These are phyloP conservation scores for Brachynemurus nebulosus DNA, from an alignment of 2,888 invertebrate species.

Conservation along the genomic window DNA sequence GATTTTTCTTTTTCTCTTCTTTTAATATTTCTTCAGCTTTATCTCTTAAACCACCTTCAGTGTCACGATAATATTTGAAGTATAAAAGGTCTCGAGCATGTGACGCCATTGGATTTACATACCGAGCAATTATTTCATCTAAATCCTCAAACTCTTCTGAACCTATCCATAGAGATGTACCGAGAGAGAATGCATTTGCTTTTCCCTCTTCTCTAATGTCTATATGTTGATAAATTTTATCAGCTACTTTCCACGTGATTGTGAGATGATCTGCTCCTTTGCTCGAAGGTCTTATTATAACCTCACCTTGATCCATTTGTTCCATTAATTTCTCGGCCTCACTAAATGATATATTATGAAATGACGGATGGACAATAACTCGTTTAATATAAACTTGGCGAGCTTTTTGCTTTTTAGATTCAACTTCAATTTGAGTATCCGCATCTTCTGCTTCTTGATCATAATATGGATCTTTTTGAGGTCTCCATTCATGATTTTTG, in stretches of 20 bases:
- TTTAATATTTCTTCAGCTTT: conserved; percentile 77
- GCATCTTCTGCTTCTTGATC: conserved; percentile 73
- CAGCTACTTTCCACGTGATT: conserved; percentile 96
- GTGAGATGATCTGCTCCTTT: conserved; percentile 94
- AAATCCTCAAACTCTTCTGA: conserved; percentile 94
- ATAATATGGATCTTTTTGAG: conserved; percentile 78
- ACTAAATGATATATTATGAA: conserved; percentile 88
- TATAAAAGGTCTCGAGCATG: conserved; percentile 80
- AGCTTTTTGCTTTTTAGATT: conserved; percentile 69
- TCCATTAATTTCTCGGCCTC: conserved; percentile 87
- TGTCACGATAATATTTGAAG: conserved; percentile 79
- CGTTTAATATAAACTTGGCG: conserved; percentile 83
- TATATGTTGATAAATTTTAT: conserved; percentile 90
- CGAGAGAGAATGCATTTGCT: conserved; percentile 90
- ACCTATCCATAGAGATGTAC: conserved; percentile 74
- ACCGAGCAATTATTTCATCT: conserved; percentile 95
- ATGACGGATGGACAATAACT: conserved; percentile 94
- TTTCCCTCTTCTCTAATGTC: conserved; percentile 93
- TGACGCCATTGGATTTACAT: conserved; percentile 93
- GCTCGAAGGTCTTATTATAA: conserved; percentile 90
- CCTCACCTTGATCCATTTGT: conserved; percentile 92
- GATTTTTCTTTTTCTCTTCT: conserved; percentile 79
- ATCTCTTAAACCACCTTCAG: conserved; percentile 65
- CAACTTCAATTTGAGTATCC: conserved; percentile 64
- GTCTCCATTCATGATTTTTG: conserved; percentile 82